These are phyloP conservation scores for Platorchestia sp. DNA, from an alignment of 1,140 invertebrate genomes.

Conservation along the genomic window DNA sequence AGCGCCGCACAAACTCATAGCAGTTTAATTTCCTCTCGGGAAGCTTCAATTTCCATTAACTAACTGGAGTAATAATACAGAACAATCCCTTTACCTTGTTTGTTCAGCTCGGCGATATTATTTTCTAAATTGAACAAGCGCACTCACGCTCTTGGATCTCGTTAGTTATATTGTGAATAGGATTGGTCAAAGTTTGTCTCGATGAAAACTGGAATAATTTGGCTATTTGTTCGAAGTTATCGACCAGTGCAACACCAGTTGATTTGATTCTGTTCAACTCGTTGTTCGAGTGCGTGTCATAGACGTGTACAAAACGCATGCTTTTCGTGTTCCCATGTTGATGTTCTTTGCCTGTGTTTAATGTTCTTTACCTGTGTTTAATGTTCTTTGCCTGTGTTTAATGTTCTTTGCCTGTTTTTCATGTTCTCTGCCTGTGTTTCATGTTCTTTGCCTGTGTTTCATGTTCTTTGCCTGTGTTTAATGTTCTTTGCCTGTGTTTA, in stretches of 20 bases:
- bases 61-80: neutral
- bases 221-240: neutral
- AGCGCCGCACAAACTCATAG: neutral
- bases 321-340: neutral
- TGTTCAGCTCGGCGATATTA: neutral
- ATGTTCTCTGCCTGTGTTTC: too few species aligned
- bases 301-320: neutral
- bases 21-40: neutral
- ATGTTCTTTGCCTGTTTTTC: neutral
- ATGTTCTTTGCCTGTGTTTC: too few species aligned
- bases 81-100: neutral
- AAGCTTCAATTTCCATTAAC: conserved; percentile 9
- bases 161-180: neutral
- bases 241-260: neutral
- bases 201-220: neutral
- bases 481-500: too few species aligned
- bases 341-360: neutral
- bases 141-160: neutral
- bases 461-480: too few species aligned
- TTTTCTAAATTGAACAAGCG: neutral
- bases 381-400: neutral
- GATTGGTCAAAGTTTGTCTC: neutral
- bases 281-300: neutral
- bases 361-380: neutral
- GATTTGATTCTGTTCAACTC: neutral